Evolutionary conservation across 2,888 invertebrate genomes (phyloP).

Genomic region (Laspeyria flexula): DNA sequence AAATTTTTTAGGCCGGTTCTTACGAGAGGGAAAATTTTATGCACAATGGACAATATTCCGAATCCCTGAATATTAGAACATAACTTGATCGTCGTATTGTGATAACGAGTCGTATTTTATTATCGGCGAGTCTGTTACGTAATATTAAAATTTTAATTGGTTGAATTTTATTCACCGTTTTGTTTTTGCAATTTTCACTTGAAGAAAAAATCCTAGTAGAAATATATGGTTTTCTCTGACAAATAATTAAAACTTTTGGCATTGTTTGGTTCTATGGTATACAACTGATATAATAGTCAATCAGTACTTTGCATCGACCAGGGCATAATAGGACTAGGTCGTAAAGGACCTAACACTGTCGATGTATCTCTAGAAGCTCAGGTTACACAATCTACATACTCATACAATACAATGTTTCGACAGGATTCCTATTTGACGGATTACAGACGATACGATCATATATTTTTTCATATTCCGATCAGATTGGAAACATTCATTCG

Average conservation of each 20-base stretch:
- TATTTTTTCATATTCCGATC: neutral
- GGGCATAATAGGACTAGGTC: neutral
- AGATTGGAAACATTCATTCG: neutral
- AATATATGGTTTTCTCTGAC: neutral
- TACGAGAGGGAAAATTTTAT: slow-evolving; percentile 4
- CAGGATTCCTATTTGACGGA: neutral
- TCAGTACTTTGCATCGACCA: neutral
- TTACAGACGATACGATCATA: neutral
- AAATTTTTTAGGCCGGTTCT: slow-evolving; percentile 10
- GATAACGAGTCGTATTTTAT: neutral
- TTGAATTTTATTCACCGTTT: slow-evolving; percentile 4
- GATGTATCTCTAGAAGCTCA: neutral
- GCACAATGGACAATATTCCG: neutral
- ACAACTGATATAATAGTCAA: neutral
- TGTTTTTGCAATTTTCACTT: neutral
- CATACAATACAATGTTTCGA: neutral
- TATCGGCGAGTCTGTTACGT: neutral
- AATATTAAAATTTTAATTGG: slow-evolving; percentile 5
- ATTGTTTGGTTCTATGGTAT: neutral
- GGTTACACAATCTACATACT: neutral
- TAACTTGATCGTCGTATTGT: slow-evolving; percentile 10
- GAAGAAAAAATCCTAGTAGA: neutral
- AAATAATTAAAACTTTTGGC: neutral
- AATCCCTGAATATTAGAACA: slow-evolving; percentile 3
- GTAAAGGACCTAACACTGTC: neutral